phyloP scores from a whole-genome alignment of 2,797 vertebrate species.

The Cygnus olor region DNA sequence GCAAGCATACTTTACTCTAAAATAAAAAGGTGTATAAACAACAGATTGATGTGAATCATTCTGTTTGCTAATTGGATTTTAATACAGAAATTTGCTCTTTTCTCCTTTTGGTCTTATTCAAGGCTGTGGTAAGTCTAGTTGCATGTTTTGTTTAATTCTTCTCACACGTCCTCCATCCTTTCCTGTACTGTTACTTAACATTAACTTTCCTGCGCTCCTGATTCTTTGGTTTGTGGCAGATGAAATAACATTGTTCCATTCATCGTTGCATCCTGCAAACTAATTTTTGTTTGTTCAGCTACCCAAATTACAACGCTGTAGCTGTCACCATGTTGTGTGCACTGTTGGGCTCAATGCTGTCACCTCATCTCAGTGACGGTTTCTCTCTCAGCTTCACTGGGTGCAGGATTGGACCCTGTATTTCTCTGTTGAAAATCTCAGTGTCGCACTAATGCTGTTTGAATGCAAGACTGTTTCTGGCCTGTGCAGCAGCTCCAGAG shows the following conservation, averaged over 20 bases:
- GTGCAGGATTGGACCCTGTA: not conserved
- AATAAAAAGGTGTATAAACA: conserved; percentile 46
- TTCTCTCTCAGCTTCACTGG: conserved; percentile 23
- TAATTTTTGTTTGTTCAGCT: conserved; percentile 67
- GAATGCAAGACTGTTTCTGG: conserved; percentile 38
- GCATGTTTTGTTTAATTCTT: conserved; percentile 79
- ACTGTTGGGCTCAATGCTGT: not conserved
- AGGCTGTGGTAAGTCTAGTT: conserved; percentile 97
- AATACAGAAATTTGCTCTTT: conserved; percentile 91
- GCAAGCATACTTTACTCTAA: conserved; percentile 30
- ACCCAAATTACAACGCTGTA: conserved; percentile 62
- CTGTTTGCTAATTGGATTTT: conserved; percentile 77
- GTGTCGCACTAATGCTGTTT: conserved; percentile 44
- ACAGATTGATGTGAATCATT: conserved; percentile 57
- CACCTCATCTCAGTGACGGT: conserved; percentile 4
- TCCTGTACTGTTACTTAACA: conserved; percentile 61
- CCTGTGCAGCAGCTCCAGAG: not conserved
- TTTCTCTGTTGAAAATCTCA: not conserved
- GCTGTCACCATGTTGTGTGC: not conserved
- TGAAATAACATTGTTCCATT: conserved; percentile 56
- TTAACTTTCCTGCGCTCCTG: conserved; percentile 57
- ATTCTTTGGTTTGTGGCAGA: conserved; percentile 14
- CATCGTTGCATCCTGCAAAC: conserved; percentile 61
- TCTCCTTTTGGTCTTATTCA: conserved; percentile 86
- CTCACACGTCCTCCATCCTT: conserved; percentile 67